Base-by-base conservation (phyloP, 2,888 invertebrate genomes). In the Anagyrus pseudococci region DNA sequence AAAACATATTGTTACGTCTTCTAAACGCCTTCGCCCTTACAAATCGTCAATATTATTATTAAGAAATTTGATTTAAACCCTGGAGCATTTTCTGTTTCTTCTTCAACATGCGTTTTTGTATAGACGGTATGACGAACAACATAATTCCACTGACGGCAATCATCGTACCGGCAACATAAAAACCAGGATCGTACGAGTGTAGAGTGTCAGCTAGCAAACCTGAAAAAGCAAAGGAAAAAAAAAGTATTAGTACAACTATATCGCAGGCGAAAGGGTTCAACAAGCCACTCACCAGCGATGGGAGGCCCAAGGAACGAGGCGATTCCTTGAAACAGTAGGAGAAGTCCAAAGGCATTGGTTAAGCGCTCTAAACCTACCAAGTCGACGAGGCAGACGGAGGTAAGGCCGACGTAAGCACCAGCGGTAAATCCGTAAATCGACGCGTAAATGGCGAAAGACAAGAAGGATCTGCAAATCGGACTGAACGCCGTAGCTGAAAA, bases 401-500 rank as follows among this genome's bases (percentile, higher is more conserved):
- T 97, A 55, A 98, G 85, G n/a, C 96, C 96, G 50, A 97, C 96
- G 80, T 97, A 98, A 62, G 96, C 96, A 69, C 97, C 96, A 73
- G 94, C 93, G 19, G 94, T 92, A 75, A 94, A 92, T 56, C 97
- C 97, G 78, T 92, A 97, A 10, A 89, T 84, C 37, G 86, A 84
- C 23, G 92, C 88, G 81, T 94, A 98, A 58, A 91, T 73, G 20
- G 89, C 87, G 72, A 97, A 85, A 8, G 90, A 84, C 74, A 85
- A 82, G 80, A 92, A 94, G 72, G 88, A 88, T 71, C 81, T 81
- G 81, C 92, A 93, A 68, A 89, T 86, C 77, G 91, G 89, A 77
- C 93, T 90, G 73, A 94, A 79, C 40, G 88, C 88, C 23, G 96
- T 96, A 66, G 91, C 94, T 90, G 84, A 46, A 84, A 69, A 54